Evolutionary conservation across 1,140 invertebrate species (phyloP), one percentile per base, ranked within the genome.

Genomic region (Cherax quadricarinatus): DNA sequence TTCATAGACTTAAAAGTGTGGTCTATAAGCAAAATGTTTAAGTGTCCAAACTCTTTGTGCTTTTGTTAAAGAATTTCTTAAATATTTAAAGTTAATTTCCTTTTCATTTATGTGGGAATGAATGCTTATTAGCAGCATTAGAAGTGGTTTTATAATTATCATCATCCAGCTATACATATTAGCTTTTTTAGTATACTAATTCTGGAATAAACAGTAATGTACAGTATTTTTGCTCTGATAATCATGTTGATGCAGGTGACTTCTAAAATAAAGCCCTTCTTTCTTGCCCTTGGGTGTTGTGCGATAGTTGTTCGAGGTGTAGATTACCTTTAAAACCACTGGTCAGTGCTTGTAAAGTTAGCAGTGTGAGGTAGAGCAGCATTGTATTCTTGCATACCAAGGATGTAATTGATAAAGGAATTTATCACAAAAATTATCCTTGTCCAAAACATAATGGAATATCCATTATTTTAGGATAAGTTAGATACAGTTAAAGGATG

Each of bases 281-380:
- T 70, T 70, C 70, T 30, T 7, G 6, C n/a, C 30, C 24, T 75
- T 75, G 70, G 30, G 24, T 75, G 70, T 75, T 75, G n/a, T 75
- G 30, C 30, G 24, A 12, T 75, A 75, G 70, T n/a, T 75, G 70
- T 75, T 30, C 7, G 30, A 75, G 70, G n/a, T n/a, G 12, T 75
- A 75, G 70, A 75, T 75, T 30, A 24, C 70, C 24, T 75, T 24
- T 75, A 30, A 75, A 75, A 10, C 21, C 16, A 75, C 70, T 75
- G 70, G n/a, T 75, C 24, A 75, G 21, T 30, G 70, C 70, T 75
- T 75, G 6, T 75, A 24, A 75, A 24, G 12, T 70, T 75, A 75
- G 70, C 24, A 75, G 70, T 30, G 70, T 75, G 70, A 75, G 70
- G 66, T 70, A 70, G n/a, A 30, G 24, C n/a, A 75, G n/a, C 70